A percentile compares a stretch with the other conserved stretches of the same genome.
These are phyloP conservation scores for Theropithecus gelada DNA, from an alignment of 2,113 vertebrate genomes.

Conservation along the genomic window DNA sequence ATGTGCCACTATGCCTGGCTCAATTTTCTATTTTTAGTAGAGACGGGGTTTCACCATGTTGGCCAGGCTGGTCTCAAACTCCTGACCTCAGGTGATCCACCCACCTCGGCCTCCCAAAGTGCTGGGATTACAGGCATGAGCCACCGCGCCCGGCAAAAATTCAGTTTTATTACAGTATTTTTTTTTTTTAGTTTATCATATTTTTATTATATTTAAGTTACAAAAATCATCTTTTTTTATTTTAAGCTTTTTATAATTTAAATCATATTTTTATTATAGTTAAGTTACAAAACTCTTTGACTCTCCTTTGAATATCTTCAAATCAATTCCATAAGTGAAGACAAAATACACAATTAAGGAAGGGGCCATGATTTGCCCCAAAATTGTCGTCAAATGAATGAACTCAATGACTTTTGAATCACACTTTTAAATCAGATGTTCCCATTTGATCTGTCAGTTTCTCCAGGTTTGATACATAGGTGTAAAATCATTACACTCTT, in stretches of 20 bases:
- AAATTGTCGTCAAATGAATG: not conserved
- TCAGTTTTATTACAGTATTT: conserved; percentile 8
- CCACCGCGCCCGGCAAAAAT: too few species aligned
- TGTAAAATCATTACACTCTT: not conserved
- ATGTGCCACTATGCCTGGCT: too few species aligned
- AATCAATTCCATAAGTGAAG: not conserved
- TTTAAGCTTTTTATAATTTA: not conserved
- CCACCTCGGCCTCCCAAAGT: too few species aligned
- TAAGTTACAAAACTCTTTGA: not conserved
- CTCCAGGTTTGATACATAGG: not conserved
- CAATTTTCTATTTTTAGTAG: too few species aligned
- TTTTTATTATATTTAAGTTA: not conserved
- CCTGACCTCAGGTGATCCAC: too few species aligned
- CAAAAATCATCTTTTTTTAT: not conserved
- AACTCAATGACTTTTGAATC: not conserved
- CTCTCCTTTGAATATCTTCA: conserved; percentile 12
- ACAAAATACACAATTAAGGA: not conserved
- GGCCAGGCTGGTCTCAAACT: too few species aligned
- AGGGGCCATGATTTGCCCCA: not conserved
- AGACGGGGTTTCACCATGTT: too few species aligned
- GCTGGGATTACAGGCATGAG: too few species aligned
- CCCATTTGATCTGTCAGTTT: not conserved
- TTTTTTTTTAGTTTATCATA: not conserved
- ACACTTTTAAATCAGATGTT: not conserved
- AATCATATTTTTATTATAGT: not conserved